phyloP scores from a whole-genome alignment of 2,113 vertebrate species.

The Lophochroa leadbeateri region DNA sequence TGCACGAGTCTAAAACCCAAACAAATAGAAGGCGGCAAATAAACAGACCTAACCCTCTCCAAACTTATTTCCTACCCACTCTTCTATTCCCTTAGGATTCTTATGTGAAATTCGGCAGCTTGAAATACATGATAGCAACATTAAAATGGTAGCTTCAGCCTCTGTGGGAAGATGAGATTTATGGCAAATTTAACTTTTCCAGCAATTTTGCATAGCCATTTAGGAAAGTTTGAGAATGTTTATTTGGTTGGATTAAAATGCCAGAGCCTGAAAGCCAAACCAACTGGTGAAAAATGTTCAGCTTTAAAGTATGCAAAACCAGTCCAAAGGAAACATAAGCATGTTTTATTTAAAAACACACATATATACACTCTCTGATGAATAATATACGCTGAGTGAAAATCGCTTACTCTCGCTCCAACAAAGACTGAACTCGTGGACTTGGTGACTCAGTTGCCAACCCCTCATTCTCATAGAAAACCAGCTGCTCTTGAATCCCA shows the following conservation, averaged over 20 bases:
- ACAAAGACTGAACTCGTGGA: not conserved
- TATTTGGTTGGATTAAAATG: not conserved
- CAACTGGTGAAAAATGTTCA: not conserved
- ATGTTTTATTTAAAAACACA: slow-evolving; percentile 48
- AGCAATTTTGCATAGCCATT: not conserved
- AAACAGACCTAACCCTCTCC: not conserved
- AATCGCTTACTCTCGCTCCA: not conserved
- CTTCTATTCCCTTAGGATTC: not conserved
- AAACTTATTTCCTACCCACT: not conserved
- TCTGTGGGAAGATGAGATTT: not conserved
- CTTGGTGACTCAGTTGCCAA: not conserved
- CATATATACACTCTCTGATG: not conserved
- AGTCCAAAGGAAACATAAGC: not conserved
- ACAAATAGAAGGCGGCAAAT: not conserved
- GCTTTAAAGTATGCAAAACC: not conserved
- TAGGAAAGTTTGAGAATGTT: not conserved
- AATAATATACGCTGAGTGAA: not conserved
- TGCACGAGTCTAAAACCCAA: not conserved
- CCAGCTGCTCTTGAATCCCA: not conserved
- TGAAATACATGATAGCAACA: not conserved
- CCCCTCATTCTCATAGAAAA: not conserved
- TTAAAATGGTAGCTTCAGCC: not conserved
- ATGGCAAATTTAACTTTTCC: not conserved
- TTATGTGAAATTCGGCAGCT: not conserved
- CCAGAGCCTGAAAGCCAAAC: not conserved